Evolutionary conservation across 2,113 vertebrate species (phyloP).

Genomic region (Rhegmatorhina hoffmannsi): DNA sequence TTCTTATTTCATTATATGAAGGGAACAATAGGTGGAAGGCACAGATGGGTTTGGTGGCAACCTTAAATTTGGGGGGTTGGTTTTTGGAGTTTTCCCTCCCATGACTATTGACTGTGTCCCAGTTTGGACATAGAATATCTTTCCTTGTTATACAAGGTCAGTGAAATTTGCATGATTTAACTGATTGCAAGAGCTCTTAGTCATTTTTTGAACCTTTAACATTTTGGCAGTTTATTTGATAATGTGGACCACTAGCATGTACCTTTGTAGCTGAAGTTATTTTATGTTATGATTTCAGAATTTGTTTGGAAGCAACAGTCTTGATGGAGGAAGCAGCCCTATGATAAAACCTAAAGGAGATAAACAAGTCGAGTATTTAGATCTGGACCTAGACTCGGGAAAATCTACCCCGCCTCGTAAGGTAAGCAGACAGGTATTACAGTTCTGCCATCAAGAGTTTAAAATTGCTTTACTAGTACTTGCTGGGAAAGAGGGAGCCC

Average conservation of each 20-base stretch:
- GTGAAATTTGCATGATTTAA: constrained; percentile 24
- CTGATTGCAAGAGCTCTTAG: not conserved
- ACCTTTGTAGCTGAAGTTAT: not conserved
- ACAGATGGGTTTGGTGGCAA: not conserved
- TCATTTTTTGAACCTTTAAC: not conserved
- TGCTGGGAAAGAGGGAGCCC: not conserved
- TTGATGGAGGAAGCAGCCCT: constrained; percentile 91
- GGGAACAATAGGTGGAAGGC: not conserved
- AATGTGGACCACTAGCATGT: not conserved
- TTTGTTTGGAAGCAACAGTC: constrained; percentile 80
- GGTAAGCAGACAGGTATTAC: constrained; percentile 70
- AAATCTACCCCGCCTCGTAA: constrained; percentile 96
- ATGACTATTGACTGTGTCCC: not conserved
- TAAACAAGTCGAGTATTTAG: constrained; percentile 97
- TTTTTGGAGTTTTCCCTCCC: not conserved
- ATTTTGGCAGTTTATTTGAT: not conserved
- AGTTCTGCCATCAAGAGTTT: not conserved
- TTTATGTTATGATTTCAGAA: constrained; percentile 68
- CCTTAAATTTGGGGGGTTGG: not conserved
- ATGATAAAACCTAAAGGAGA: constrained; percentile 95
- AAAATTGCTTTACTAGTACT: not conserved
- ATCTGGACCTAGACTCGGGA: constrained; percentile 92
- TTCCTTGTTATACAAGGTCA: not conserved
- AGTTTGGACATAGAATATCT: not conserved
- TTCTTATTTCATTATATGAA: not conserved